Evolutionary conservation across 1,140 invertebrate genomes (phyloP), one percentile per base, ranked within the genome.

Genomic region (Solenopsis invicta): DNA sequence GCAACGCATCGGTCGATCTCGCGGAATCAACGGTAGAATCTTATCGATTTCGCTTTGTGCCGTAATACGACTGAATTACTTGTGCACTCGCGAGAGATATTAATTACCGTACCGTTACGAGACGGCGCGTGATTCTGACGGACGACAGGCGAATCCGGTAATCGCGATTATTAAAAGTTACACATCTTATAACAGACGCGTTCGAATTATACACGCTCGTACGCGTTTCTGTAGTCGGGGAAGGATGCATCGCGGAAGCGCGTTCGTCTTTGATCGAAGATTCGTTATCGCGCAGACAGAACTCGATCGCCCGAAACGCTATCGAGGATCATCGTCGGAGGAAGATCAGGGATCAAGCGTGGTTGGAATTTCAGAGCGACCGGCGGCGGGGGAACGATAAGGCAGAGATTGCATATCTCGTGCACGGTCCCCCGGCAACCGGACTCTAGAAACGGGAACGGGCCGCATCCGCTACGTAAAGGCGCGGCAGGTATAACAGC

Each of bases 361-460:
- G 82, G 56, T 69, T 87, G 89, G 88, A 87, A 90, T 90, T 77
- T 87, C 76, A 87, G 84, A 52, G 85, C 87, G 81, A 62, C 29
- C 56, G 52, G 71, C 56, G 52, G 71, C 64, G 72, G 8, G 52
- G 37, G 54, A 50, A 48, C 72, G 89, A 90, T 90, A 87, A 90
- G 61, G 72, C 77, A 85, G 16, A 89, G 88, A 90, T 89, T 84
- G 85, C 85, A 87, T 90, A 90, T 89, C 87, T 89, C 77, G 50
- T 21, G 75, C 66, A 84, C 59, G 78, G 82, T 88, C 66, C 62
- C 86, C 71, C 77, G 85, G 88, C 91, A 92, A 92, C 92, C 91
- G 85, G 91, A 93, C 92, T 93, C 89, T 89, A 90, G 91, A 90
- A 94, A 93, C 93, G 92, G 90, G 92, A 94, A 94, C 93, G 90